phyloP scores from a whole-genome alignment of 2,888 invertebrate genomes.

The Neocrepidodera transversa region DNA sequence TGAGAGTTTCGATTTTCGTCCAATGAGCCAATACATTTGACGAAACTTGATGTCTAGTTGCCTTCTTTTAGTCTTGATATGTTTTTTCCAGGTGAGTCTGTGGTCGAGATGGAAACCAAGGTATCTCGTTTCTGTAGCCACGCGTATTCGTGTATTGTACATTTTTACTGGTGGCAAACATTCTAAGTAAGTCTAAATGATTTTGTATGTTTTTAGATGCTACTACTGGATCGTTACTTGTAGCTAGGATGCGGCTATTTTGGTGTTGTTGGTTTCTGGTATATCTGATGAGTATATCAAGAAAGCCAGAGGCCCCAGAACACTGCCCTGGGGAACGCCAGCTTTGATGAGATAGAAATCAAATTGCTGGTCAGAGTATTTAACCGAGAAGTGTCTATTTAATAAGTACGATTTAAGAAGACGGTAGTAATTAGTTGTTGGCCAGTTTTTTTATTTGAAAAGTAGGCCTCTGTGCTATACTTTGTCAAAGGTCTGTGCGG shows the following conservation, averaged over 20 bases:
- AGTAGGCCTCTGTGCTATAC: not conserved
- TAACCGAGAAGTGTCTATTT: conserved; percentile 13
- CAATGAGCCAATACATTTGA: not conserved
- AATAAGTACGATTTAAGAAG: conserved; percentile 5
- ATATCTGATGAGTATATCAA: not conserved
- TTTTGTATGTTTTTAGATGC: not conserved
- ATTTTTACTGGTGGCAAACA: not conserved
- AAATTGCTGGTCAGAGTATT: conserved; percentile 3
- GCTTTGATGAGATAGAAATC: not conserved
- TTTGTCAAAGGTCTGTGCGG: not conserved
- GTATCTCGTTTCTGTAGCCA: not conserved
- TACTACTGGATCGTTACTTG: not conserved
- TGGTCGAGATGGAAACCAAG: not conserved
- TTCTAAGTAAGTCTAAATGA: not conserved
- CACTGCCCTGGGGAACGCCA: conserved; percentile 3
- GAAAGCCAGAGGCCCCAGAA: not conserved
- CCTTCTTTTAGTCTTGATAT: not conserved
- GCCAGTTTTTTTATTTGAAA: not conserved
- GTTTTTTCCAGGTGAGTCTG: not conserved
- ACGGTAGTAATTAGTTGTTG: conserved; percentile 3
- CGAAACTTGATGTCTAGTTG: not conserved
- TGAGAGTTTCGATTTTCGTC: not conserved
- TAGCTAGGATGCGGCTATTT: not conserved
- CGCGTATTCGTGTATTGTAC: not conserved
- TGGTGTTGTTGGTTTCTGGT: not conserved